Percentiles rank a stretch among this genome's conserved stretches.
These are phyloP conservation scores for Mormyrus proboscirostris DNA, from an alignment of 2,797 vertebrate species.

Conservation along the genomic window DNA sequence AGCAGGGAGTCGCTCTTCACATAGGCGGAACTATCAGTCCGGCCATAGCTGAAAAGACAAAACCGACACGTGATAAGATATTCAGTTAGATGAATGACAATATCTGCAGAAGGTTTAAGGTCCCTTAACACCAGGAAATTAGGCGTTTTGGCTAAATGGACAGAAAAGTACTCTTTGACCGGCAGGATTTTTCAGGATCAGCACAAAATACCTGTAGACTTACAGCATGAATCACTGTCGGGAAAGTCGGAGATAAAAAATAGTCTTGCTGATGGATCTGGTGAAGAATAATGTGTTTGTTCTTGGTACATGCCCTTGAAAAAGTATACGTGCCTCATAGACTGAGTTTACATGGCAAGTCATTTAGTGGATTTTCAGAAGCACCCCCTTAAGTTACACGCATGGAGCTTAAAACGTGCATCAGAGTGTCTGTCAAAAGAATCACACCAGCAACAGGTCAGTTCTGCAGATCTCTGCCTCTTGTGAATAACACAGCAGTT, in stretches of 20 bases:
- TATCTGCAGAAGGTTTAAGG: not conserved
- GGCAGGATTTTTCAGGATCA: not conserved
- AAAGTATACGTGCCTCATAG: not conserved
- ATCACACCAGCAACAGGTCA: not conserved
- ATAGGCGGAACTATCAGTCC: conserved; percentile 74
- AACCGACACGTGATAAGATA: not conserved
- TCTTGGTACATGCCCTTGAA: not conserved
- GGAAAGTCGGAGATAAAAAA: not conserved
- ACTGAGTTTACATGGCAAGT: not conserved
- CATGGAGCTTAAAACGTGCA: not conserved
- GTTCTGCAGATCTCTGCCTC: not conserved
- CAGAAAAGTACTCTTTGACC: not conserved
- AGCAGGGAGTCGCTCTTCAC: conserved; percentile 47
- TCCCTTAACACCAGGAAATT: not conserved
- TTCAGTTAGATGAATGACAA: not conserved
- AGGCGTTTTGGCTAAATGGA: not conserved
- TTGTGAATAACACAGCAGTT: not conserved
- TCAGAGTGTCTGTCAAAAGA: not conserved
- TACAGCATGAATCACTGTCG: not conserved
- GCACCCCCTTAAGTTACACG: not conserved
- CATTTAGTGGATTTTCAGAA: not conserved
- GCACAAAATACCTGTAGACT: not conserved
- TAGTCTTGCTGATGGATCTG: not conserved
- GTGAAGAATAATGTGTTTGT: conserved; percentile 2
- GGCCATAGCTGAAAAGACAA: conserved; percentile 62